Evolutionary conservation across 2,888 invertebrate genomes (phyloP).

Genomic region (Ochropleura plecta): DNA sequence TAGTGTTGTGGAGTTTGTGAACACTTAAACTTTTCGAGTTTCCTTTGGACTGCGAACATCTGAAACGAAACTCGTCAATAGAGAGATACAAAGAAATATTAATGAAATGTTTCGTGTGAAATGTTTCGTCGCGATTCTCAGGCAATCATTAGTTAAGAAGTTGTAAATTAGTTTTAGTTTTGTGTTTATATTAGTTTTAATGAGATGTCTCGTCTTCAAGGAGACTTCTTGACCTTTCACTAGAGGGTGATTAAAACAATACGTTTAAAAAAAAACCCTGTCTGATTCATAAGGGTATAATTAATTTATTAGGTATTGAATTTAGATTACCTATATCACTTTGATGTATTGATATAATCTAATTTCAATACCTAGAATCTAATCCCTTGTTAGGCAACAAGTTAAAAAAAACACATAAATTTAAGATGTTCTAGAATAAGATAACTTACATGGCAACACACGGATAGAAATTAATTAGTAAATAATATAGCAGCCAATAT

Average conservation of each 20-base stretch:
- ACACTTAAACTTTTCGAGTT: conserved; percentile 47
- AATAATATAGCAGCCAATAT: neutral
- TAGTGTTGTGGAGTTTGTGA: conserved; percentile 63
- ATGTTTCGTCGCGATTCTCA: neutral
- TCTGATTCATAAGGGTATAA: too few relatives aligned
- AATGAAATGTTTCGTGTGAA: conserved; percentile 15
- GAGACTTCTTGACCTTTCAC: conserved; percentile 10
- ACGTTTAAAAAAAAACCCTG: too few relatives aligned
- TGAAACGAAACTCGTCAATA: conserved; percentile 22
- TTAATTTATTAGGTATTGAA: too few relatives aligned
- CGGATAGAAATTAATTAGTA: neutral
- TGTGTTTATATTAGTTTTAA: conserved; percentile 22
- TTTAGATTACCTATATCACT: too few relatives aligned
- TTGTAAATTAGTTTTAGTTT: conserved; percentile 37
- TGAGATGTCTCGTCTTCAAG: neutral
- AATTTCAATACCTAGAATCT: too few relatives aligned
- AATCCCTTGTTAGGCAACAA: too few relatives aligned
- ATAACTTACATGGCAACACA: too few relatives aligned
- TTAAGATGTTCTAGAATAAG: too few relatives aligned
- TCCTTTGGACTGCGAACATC: conserved; percentile 3
- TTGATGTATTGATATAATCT: too few relatives aligned
- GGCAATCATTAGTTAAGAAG: conserved; percentile 12
- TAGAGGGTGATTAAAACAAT: neutral
- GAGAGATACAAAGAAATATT: conserved; percentile 27
- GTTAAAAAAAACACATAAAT: too few relatives aligned